These are phyloP conservation scores for Rhagophthalmus giganteus DNA, from an alignment of 2,888 invertebrate genomes.

Conservation along the genomic window DNA sequence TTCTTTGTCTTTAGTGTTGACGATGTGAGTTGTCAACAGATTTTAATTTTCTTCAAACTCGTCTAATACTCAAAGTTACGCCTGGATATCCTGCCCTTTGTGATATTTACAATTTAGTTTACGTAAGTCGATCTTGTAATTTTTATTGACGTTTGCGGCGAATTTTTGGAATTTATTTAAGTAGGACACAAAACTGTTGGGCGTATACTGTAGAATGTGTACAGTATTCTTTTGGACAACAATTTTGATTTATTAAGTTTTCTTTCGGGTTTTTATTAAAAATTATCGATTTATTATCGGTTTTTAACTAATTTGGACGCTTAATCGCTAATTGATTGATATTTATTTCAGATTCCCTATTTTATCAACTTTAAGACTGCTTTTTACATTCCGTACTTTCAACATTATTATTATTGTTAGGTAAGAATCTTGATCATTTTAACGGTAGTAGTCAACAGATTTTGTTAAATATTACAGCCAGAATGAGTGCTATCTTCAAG, in stretches of 20 bases:
- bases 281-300: constrained; percentile 44
- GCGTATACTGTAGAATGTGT: constrained; percentile 50
- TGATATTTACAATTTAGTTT: constrained; percentile 27
- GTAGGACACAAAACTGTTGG: constrained; percentile 52
- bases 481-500: constrained; percentile 12
- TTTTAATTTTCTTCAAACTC: constrained; percentile 16
- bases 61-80: constrained; percentile 6
- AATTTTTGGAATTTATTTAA: constrained; percentile 36
- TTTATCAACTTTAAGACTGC: constrained; percentile 21
- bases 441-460: no score
- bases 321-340: constrained; percentile 1
- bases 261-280: constrained; percentile 50
- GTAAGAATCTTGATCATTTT: constrained; percentile 2
- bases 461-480: background rate
- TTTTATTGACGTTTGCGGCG: background rate
- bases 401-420: constrained; percentile 6
- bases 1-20: constrained; percentile 49
- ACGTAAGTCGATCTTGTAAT: constrained; percentile 11
- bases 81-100: constrained; percentile 20
- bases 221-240: constrained; percentile 49
- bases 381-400: constrained; percentile 20
- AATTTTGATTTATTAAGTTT: constrained; percentile 50
- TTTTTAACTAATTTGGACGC: constrained; percentile 3
- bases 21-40: constrained; percentile 30
- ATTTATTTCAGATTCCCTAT: constrained; percentile 27